These are phyloP conservation scores for Heterotis niloticus DNA, from an alignment of 2,113 vertebrate genomes.

Conservation along the genomic window DNA sequence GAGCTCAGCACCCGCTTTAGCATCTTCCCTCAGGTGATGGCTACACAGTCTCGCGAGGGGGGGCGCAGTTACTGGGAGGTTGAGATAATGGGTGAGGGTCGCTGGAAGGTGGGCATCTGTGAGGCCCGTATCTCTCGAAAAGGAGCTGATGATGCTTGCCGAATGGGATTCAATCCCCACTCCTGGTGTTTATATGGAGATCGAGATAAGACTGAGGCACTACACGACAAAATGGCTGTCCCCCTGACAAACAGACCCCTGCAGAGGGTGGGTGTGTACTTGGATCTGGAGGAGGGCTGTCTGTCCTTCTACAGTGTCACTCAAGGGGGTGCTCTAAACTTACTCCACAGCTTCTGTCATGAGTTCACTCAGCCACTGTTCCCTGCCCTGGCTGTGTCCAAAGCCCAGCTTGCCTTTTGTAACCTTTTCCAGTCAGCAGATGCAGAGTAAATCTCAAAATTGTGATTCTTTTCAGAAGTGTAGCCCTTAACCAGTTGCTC, in stretches of 20 bases:
- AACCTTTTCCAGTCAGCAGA: slow-evolving; percentile 49
- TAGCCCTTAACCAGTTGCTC: too few species aligned
- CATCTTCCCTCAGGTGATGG: slow-evolving; percentile 66
- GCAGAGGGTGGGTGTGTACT: slow-evolving; percentile 56
- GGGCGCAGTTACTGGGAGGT: slow-evolving; percentile 71
- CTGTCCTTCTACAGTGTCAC: slow-evolving; percentile 66
- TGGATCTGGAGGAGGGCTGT: slow-evolving; percentile 61
- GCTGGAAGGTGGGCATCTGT: slow-evolving; percentile 69
- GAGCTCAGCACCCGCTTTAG: slow-evolving; percentile 60
- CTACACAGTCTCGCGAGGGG: slow-evolving; percentile 32
- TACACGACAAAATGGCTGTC: slow-evolving; percentile 55
- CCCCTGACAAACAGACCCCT: slow-evolving; percentile 45
- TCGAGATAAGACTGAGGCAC: slow-evolving; percentile 56
- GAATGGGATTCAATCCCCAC: slow-evolving; percentile 62
- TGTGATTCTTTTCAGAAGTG: background rate
- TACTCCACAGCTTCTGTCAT: slow-evolving; percentile 61
- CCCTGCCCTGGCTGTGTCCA: slow-evolving; percentile 68
- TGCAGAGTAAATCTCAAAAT: background rate
- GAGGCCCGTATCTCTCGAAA: slow-evolving; percentile 65
- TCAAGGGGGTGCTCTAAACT: slow-evolving; percentile 53
- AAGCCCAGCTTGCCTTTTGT: slow-evolving; percentile 57
- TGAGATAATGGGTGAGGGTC: slow-evolving; percentile 55
- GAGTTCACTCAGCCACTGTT: slow-evolving; percentile 56
- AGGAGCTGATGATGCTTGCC: slow-evolving; percentile 60
- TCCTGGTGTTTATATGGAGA: slow-evolving; percentile 69